Conservation (phyloP, 1,140 invertebrate genomes). For the Euwallacea similis region DNA sequence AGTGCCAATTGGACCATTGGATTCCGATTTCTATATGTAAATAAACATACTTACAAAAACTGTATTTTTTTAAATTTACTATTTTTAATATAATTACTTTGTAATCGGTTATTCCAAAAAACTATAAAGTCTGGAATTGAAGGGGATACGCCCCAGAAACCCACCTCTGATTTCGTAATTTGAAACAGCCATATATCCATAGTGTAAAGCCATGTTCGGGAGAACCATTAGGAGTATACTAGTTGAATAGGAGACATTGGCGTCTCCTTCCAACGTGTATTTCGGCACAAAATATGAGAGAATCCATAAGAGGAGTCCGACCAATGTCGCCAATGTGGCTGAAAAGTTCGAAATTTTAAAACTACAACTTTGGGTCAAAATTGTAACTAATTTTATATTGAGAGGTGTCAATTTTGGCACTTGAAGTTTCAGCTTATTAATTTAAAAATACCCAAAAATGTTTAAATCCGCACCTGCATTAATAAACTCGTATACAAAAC, state of each 20-base stretch:
- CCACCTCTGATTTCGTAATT: constrained; percentile 47
- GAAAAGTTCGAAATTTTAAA: constrained; percentile 27
- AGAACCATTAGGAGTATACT: constrained; percentile 43
- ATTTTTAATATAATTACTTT: constrained; percentile 1
- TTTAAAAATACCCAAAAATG: too few relatives aligned
- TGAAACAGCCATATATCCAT: constrained; percentile 47
- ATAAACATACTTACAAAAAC: background rate
- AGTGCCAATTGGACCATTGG: constrained; percentile 45
- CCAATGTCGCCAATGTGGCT: constrained; percentile 46
- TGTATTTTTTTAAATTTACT: background rate
- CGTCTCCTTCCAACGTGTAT: constrained; percentile 14
- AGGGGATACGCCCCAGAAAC: too few relatives aligned
- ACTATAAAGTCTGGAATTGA: too few relatives aligned
- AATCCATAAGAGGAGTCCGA: constrained; percentile 45
- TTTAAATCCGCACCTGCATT: too few relatives aligned
- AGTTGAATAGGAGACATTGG: constrained; percentile 9
- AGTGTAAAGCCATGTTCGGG: constrained; percentile 48
- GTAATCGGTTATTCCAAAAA: background rate
- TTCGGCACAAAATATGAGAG: constrained; percentile 43
- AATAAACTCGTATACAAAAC: too few relatives aligned
- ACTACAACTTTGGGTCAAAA: too few relatives aligned
- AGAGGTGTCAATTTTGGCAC: too few relatives aligned
- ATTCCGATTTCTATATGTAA: constrained; percentile 41
- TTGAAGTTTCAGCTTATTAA: too few relatives aligned
- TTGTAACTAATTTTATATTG: too few relatives aligned